These are phyloP conservation scores for Macrotrachela quadricornifera DNA, from an alignment of 1,140 invertebrate genomes.

Conservation along the genomic window DNA sequence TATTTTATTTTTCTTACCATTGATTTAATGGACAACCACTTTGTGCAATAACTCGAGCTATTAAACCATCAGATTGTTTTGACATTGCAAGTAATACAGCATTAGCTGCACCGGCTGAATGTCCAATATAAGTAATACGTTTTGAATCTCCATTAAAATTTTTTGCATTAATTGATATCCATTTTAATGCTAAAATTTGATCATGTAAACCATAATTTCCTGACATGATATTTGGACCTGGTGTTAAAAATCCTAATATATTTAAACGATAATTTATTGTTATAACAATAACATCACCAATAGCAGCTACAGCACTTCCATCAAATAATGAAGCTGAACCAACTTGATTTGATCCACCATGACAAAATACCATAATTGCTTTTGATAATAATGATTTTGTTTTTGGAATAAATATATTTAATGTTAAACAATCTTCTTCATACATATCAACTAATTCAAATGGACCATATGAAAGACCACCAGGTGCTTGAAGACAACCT, in stretches of 20 bases:
- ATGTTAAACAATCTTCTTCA: constrained; percentile 2
- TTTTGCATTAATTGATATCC: constrained; percentile 33
- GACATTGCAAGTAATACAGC: constrained; percentile 3
- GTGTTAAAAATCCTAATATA: constrained; percentile 15
- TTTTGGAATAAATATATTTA: constrained; percentile 3
- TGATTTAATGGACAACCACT: too few species aligned
- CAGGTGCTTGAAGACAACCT: constrained; percentile 1
- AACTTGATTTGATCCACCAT: constrained; percentile 5
- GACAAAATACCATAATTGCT: constrained; percentile 26
- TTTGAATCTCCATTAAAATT: constrained; percentile 17
- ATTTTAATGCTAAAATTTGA: constrained; percentile 54
- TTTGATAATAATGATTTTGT: too few species aligned
- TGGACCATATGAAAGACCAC: not conserved
- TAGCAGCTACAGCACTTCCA: constrained; percentile 9
- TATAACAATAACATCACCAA: constrained; percentile 20
- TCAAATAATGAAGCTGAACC: not conserved
- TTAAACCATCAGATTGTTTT: too few species aligned
- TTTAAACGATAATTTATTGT: constrained; percentile 25
- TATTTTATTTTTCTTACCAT: too few species aligned
- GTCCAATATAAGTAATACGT: constrained; percentile 15
- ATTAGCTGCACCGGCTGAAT: constrained; percentile 13
- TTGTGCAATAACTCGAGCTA: too few species aligned
- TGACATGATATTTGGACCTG: not conserved
- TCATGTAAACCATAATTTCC: constrained; percentile 12
- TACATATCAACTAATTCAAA: not conserved